Evolutionary conservation across 2,113 vertebrate species (phyloP).

Genomic region (Diadophis punctatus): DNA sequence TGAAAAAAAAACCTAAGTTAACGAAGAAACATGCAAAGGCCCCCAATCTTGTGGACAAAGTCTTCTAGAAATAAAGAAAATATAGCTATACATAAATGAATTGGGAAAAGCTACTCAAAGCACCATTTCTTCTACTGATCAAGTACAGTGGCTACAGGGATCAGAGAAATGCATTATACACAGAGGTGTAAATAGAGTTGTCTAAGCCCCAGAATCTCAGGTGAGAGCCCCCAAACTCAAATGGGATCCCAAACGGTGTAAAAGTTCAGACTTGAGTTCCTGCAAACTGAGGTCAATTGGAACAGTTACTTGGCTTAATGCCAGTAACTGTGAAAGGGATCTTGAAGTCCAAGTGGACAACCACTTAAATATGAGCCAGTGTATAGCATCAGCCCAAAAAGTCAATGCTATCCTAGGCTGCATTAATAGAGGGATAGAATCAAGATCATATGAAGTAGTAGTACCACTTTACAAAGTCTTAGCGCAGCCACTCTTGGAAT

Average conservation of each 20-base stretch:
- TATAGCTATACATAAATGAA: background rate
- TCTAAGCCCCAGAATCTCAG: background rate
- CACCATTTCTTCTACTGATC: background rate
- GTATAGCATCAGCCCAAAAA: background rate
- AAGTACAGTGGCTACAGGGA: background rate
- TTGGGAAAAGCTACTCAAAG: background rate
- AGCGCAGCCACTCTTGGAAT: background rate
- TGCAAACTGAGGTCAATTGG: background rate
- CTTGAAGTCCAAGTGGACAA: background rate
- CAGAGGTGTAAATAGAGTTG: background rate
- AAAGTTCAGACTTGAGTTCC: background rate
- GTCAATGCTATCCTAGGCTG: background rate
- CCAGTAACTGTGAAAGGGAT: background rate
- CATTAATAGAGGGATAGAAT: background rate
- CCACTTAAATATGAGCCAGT: background rate
- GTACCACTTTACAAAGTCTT: background rate
- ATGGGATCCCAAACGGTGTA: background rate
- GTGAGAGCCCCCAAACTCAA: background rate
- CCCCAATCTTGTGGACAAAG: background rate
- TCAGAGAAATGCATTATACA: background rate
- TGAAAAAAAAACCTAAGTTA: background rate
- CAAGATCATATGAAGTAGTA: background rate
- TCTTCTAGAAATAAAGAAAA: background rate
- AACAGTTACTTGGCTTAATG: background rate
- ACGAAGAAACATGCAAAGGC: background rate